phyloP scores from a whole-genome alignment of 2,797 vertebrate species.

The Pogonophryne albipinna region DNA sequence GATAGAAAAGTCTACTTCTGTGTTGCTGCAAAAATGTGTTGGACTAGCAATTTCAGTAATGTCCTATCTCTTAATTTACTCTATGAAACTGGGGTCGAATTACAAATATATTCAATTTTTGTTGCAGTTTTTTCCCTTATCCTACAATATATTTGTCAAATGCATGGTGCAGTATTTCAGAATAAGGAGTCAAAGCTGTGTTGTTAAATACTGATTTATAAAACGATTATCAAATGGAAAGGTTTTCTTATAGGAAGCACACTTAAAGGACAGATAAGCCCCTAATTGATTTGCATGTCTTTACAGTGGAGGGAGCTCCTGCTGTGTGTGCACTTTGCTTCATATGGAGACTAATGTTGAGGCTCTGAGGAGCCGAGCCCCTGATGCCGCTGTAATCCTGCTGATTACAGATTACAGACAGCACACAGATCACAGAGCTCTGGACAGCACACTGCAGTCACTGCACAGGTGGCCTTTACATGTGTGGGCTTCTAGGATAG shows the following conservation, averaged over 20 bases:
- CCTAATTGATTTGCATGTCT: conserved; percentile 72
- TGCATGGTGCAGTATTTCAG: not conserved
- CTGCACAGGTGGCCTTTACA: conserved; percentile 56
- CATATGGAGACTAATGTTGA: conserved; percentile 69
- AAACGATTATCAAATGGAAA: not conserved
- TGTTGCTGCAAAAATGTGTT: no score
- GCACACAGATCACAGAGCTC: conserved; percentile 61
- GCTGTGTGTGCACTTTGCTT: conserved; percentile 72
- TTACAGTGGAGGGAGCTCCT: conserved; percentile 65
- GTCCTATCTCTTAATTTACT: no score
- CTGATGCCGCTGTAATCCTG: conserved; percentile 70
- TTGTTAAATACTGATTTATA: not conserved
- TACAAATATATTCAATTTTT: not conserved
- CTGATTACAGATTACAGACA: conserved; percentile 77
- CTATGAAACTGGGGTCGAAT: no score
- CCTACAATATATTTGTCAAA: not conserved
- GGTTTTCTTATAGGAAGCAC: conserved; percentile 2
- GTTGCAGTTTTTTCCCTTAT: not conserved
- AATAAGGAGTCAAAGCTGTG: not conserved
- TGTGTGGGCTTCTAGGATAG: conserved; percentile 41
- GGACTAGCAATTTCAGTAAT: no score
- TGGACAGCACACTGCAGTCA: conserved; percentile 48
- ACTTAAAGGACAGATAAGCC: conserved; percentile 47
- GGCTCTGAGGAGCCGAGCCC: conserved; percentile 43
- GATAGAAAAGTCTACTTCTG: no score